Evolutionary conservation across 2,113 vertebrate species (phyloP), one percentile per base, ranked within the genome.

Genomic region (Melospiza melodia): DNA sequence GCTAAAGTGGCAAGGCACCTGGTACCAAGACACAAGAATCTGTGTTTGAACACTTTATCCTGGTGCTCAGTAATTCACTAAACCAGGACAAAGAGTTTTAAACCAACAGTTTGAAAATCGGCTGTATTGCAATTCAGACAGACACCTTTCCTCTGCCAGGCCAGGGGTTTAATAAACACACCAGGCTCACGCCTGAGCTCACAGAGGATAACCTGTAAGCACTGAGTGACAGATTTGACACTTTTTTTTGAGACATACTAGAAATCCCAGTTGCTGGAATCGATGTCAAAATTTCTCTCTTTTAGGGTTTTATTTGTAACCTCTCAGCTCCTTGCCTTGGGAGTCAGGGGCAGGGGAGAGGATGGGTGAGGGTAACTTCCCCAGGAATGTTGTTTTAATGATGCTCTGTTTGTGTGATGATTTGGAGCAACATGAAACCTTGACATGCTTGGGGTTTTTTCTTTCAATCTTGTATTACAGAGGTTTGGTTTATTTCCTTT

Each of bases 141-240:
- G 81, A 46, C 33, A 68, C 30, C 31, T 94, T 96, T 66, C 48
- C 49, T 86, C 81, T 81, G 80, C 91, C 94, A 74, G 77, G 73
- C 71, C 77, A 33, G 0, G 11, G 65, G 63, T 91, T 96, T 95
- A 92, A 83, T 66, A 93, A 93, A 93, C 81, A 94, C 68, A 76
- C 68, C 13, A 22, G 93, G 87, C 94, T 98, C 94, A 87, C 5
- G 39, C 54, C 86, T 74, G 94, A 96, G 97, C 65, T 96, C 86
- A 15, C 65, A 2, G 2, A 74, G 51, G 97, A 96, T 97, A 93
- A 84, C 80, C 44, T 35, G 74, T 81, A 89, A 98, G 96, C 91
- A 85, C 92, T 73, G 48, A 69, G 83, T 79, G 96, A 85, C 90
- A 72, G 87, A 81, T 94, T 76, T 95, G 71, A 86, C 85, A 84